Evolutionary conservation across 1,140 invertebrate genomes (phyloP).

Genomic region (Zaprionus davidi): DNA sequence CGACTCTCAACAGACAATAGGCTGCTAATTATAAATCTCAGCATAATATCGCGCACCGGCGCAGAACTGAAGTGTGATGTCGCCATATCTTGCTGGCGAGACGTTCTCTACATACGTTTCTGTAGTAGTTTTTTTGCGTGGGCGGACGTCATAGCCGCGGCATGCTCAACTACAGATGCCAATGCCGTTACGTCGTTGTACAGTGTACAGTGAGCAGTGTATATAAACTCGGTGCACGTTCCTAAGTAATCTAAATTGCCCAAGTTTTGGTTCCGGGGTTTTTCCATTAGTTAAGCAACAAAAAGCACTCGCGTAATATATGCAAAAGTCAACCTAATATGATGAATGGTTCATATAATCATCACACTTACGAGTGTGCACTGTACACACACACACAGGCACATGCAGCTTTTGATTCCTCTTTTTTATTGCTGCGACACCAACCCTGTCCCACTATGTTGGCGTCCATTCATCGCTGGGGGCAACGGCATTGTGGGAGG

Average conservation of each 20-base stretch:
- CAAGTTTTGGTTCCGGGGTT: conserved; percentile 3
- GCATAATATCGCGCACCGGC: conserved; percentile 56
- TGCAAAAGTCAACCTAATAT: not conserved
- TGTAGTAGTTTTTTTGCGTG: conserved; percentile 58
- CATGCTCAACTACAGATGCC: conserved; percentile 51
- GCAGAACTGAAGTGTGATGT: conserved; percentile 53
- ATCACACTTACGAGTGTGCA: not conserved
- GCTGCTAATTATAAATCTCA: conserved; percentile 79
- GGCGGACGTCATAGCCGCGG: conserved; percentile 56
- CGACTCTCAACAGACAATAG: conserved; percentile 58
- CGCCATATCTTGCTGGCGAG: conserved; percentile 18
- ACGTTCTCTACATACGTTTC: conserved; percentile 3
- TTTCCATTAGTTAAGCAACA: not conserved
- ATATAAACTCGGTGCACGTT: conserved; percentile 2
- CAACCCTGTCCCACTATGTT: conserved; percentile 19
- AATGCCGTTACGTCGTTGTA: conserved; percentile 71
- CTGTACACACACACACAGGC: conserved; percentile 6
- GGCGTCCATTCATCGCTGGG: conserved; percentile 36
- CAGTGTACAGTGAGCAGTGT: conserved; percentile 4
- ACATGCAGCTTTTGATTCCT: conserved; percentile 6
- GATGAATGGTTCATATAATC: conserved; percentile 7
- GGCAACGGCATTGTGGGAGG: conserved; percentile 41
- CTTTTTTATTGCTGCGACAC: conserved; percentile 15
- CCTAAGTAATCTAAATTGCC: conserved; percentile 1
- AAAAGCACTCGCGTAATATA: not conserved